Evolutionary conservation across 2,797 vertebrate species (phyloP), one percentile per base, ranked within the genome.

Genomic region (Chrosomus eos): DNA sequence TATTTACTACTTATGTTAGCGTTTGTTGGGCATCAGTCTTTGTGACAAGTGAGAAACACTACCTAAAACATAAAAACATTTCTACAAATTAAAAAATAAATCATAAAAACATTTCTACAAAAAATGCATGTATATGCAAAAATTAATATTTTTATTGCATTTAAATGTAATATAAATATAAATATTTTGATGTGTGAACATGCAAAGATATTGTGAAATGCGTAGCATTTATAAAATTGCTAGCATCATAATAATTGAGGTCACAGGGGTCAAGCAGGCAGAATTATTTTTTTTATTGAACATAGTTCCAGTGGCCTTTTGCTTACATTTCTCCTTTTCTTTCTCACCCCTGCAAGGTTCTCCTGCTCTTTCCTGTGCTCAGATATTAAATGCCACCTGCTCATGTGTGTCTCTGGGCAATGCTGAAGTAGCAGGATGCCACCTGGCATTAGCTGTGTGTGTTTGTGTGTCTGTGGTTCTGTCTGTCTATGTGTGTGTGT

Each of bases 351-450:
- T 77, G 66, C 64, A 71, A 75, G 58, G 40, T 70, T 74, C 60
- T 70, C 36, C 53, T 86, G 86, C 64, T 74, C 36, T 81, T 62
- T 68, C 73, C 73, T 71, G 53, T 36, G 58, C 60, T 67, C 74
- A 89, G 75, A 90, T 86, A 86, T 87, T 88, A 91, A 85, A 88
- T 89, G 87, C 86, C 87, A 87, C 79, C 89, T 87, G 89, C 84
- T 87, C 86, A 75, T 83, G 60, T 82, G 60, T 88, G 81, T 86
- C 85, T 88, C 67, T 58, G 84, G 88, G 89, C 83, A 90, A 64
- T 85, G 85, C 87, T 88, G 85, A 88, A 89, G 82, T 87, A 86
- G 81, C 84, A 82, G 48, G 76, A 88, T 88, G 87, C 87, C 90
- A 90, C 68, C 90, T 88, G 85, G 83, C 88, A 90, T 91, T 81